A percentile compares a stretch with the other conserved stretches of the same genome.
These are phyloP conservation scores for Octodon degus DNA, from an alignment of 2,113 vertebrate species.

Conservation along the genomic window DNA sequence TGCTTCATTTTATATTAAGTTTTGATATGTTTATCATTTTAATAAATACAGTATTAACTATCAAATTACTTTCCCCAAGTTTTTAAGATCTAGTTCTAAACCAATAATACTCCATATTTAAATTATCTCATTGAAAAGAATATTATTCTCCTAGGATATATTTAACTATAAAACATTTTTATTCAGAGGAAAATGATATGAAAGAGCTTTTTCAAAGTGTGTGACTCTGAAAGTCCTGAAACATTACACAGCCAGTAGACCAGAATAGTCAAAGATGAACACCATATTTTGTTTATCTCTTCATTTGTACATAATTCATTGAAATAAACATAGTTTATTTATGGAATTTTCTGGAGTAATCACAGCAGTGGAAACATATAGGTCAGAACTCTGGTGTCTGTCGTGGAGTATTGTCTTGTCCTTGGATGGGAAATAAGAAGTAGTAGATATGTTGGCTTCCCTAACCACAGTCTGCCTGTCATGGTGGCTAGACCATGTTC, in stretches of 20 bases:
- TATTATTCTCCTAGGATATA: not conserved
- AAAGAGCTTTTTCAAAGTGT: too few species aligned
- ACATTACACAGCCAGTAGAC: rapidly evolving
- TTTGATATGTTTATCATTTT: not conserved
- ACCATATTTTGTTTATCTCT: too few species aligned
- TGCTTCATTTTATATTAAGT: not conserved
- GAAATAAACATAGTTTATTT: not conserved
- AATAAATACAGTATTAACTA: not conserved
- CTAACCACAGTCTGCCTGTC: rapidly evolving
- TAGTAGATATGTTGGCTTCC: rapidly evolving
- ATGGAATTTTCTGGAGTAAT: not conserved
- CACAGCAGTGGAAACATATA: not conserved
- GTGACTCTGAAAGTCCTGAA: rapidly evolving
- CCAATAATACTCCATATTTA: not conserved
- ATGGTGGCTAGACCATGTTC: rapidly evolving
- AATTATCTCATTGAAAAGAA: not conserved
- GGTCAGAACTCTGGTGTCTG: rapidly evolving
- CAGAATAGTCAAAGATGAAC: rapidly evolving
- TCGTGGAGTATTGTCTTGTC: rapidly evolving
- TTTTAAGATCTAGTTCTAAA: not conserved
- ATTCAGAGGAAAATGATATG: rapidly evolving
- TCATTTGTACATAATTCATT: not conserved
- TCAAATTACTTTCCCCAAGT: not conserved
- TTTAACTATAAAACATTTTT: too few species aligned
- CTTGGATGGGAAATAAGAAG: not conserved